Conservation (phyloP, 1,140 invertebrate species). For the Xylocopa sonorina region DNA sequence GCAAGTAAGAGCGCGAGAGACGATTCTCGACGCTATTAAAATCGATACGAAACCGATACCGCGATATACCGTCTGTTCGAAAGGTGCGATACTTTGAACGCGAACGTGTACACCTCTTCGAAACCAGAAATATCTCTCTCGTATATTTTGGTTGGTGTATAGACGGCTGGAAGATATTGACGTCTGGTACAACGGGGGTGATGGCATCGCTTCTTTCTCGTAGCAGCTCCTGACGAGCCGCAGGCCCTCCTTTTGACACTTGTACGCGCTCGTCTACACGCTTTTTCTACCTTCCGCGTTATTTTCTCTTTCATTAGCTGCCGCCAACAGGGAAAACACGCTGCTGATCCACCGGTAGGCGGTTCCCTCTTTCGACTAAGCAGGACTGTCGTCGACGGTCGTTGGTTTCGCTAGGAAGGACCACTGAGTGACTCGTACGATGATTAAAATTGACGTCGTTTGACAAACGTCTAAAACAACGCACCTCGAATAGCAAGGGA, state of each 20-base stretch:
- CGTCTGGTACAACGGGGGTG: conserved; percentile 50
- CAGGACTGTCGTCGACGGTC: neutral
- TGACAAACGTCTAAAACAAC: no score
- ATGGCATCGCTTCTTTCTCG: conserved; percentile 28
- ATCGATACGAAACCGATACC: no score
- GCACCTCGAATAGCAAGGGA: no score
- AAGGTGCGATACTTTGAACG: conserved; percentile 14
- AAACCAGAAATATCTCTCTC: conserved; percentile 52
- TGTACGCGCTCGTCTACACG: conserved; percentile 7
- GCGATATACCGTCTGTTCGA: no score
- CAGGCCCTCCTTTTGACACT: conserved; percentile 61
- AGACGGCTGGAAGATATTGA: conserved; percentile 60
- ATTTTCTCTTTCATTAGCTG: conserved; percentile 60
- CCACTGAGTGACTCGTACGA: neutral
- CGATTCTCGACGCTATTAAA: no score
- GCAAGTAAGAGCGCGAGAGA: no score
- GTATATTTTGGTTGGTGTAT: conserved; percentile 47
- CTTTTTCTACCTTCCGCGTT: conserved; percentile 34
- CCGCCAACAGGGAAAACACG: conserved; percentile 10
- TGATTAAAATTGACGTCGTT: no score
- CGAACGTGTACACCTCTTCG: conserved; percentile 17
- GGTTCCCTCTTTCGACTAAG: neutral
- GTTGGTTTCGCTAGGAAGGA: neutral
- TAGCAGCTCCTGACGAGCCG: conserved; percentile 46
- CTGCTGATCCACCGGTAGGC: conserved; percentile 3